Evolutionary conservation across 1,140 invertebrate species (phyloP), one percentile per base, ranked within the genome.

Genomic region (Heliconius melpomene): DNA sequence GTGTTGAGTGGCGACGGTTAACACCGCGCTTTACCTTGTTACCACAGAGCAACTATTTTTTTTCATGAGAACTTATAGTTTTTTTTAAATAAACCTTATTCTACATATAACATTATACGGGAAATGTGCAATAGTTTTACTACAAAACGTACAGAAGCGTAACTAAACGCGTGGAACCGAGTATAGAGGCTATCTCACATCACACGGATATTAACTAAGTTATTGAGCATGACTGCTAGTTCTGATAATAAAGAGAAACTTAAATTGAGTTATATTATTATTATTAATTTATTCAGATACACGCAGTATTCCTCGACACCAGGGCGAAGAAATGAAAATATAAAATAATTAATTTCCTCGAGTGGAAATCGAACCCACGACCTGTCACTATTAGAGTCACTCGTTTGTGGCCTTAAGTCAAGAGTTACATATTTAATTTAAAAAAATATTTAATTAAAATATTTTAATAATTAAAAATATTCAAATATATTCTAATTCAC

Each of bases 191-290:
- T 79, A 29, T 79, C 78, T 75, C 78, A 79, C 72, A 71, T 38
- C 29, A 36, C 36, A 52, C 50, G 72, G 54, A 80, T 78, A 83
- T 83, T 83, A 83, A 78, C 82, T 75, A 80, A 83, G 75, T 83
- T 79, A 83, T 70, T 32, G 60, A 83, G 66, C 82, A 81, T 83
- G 82, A 83, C 82, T 80, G 75, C 74, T 36, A 9, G 71, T 66
- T 66, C 26, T 66, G 23, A 6, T 66, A 66, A 26, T 66, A 66
- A 29, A 29, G 60, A 66, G 60, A 29, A 66, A 66, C 26, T 66
- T 13, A n/a, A 66, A 13, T 16, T 66, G 11, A 66, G n/a, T 66
- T 13, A 66, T 66, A 66, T 66, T 23, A 29, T 66, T 26, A 66
- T 52, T 52, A 52, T 20, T 1, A 20, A 52, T 52, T 46, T 46